Evolutionary conservation across 92 coral and sea anemone species (phyloP), one percentile per base, ranked within the genome.

Genomic region (Chrysogorgia sp.): DNA sequence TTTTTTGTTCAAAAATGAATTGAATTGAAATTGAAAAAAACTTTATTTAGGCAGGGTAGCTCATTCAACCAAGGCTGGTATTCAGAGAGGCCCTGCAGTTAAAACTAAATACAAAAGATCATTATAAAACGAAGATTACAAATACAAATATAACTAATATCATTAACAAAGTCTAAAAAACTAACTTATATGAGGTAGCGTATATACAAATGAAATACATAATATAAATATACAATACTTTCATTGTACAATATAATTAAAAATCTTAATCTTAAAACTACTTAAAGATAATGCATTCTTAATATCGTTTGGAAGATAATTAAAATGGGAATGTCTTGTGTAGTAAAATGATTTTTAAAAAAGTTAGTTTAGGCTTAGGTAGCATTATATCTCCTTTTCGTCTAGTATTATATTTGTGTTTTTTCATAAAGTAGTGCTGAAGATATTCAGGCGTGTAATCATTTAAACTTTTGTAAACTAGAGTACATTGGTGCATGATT

Each of bases 41-140:
- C 74, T 66, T 66, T 66, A 66, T 66, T 66, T 66, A 34, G 37
- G 25, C 74, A 66, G 52, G 52, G 74, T 35, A 31, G 55, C 53
- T 52, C 74, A 21, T 31, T 63, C 69, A 63, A 24, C 49, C 20
- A 63, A 31, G 43, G 69, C 69, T 63, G 69, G 74, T 66, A 66
- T 66, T 37, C 74, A 66, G 21, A 20, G 74, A 52, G 53, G 74
- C 53, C 74, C 74, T 66, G 26, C 10, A 34, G 32, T 28, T 34
- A 34, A 28, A 35, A 19, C 5, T 19, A 45, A 45, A 9, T 45
- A 22, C 22, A 17, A 32, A 34, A 22, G 15, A 13, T 22, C 41
- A 10, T 37, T 37, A 37, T 4, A 37, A 4, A 4, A 4, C 43
- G 19, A 10, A 33, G 19, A 65, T 15, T 65, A 15, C 31, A 65